Percentiles rank a stretch among this genome's conserved stretches.
These are phyloP conservation scores for Gobio gobio DNA, from an alignment of 2,113 vertebrate species.

Conservation along the genomic window DNA sequence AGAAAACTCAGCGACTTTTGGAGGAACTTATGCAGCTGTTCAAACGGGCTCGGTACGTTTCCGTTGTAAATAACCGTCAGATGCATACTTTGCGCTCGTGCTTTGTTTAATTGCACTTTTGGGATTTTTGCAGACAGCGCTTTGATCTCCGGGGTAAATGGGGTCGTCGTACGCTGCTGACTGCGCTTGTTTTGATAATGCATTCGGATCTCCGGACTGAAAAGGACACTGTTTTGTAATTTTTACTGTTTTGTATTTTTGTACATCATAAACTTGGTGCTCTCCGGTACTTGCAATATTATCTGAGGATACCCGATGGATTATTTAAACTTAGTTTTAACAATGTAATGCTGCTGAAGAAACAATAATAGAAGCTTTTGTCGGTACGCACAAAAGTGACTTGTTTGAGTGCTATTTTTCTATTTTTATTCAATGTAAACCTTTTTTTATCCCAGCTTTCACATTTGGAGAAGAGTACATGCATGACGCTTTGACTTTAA, in stretches of 20 bases:
- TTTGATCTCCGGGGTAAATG: slow-evolving; percentile 55
- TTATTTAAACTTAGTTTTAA: slow-evolving; percentile 28
- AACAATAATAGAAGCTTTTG: slow-evolving; percentile 42
- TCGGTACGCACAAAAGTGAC: slow-evolving; percentile 13
- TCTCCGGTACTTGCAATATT: slow-evolving; percentile 24
- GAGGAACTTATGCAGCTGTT: slow-evolving; percentile 18
- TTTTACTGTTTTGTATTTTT: slow-evolving; percentile 22
- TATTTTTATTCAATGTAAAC: slow-evolving; percentile 38
- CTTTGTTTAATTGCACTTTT: slow-evolving; percentile 45
- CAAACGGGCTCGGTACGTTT: slow-evolving; percentile 15
- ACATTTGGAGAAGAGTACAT: neutral
- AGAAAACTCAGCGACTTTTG: neutral
- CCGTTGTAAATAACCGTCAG: neutral
- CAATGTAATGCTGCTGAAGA: slow-evolving; percentile 47
- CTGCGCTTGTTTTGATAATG: slow-evolving; percentile 59
- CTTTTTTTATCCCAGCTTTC: neutral
- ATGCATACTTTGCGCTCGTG: slow-evolving; percentile 30
- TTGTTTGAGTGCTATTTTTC: neutral
- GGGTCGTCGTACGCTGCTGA: slow-evolving; percentile 54
- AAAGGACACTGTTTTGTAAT: slow-evolving; percentile 28
- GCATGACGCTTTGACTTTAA: slow-evolving; percentile 27
- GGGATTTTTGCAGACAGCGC: slow-evolving; percentile 44
- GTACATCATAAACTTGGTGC: neutral
- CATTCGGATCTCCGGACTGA: slow-evolving; percentile 56
- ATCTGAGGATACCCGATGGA: neutral